These are phyloP conservation scores for Fundulus diaphanus DNA, from an alignment of 2,797 vertebrate genomes.

Conservation along the genomic window DNA sequence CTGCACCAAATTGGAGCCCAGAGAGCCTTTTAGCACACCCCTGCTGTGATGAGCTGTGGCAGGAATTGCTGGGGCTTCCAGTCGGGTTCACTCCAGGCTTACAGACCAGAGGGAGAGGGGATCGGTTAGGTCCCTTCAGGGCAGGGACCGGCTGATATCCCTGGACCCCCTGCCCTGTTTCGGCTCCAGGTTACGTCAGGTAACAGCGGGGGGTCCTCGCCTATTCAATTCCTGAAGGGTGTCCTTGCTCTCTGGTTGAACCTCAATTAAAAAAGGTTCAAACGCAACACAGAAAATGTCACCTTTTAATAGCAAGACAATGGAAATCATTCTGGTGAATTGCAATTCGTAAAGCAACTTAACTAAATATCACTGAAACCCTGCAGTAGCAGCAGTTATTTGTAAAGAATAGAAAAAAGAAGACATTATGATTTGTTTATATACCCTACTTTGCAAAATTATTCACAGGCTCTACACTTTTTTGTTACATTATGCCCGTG, in stretches of 20 bases:
- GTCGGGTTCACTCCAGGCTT: constrained; percentile 60
- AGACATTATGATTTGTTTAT: neutral
- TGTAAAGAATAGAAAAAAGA: neutral
- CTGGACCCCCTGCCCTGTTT: constrained; percentile 75
- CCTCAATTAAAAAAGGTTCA: constrained; percentile 59
- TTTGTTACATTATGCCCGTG: neutral
- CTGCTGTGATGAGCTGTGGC: constrained; percentile 67
- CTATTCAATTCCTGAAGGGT: constrained; percentile 36
- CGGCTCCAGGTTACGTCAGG: constrained; percentile 67
- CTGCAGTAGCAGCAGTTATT: neutral
- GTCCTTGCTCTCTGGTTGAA: constrained; percentile 60
- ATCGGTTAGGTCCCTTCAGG: constrained; percentile 51
- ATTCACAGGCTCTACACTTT: neutral
- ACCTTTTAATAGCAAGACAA: constrained; percentile 25
- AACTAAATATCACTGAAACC: constrained; percentile 4
- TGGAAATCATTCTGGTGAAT: constrained; percentile 3
- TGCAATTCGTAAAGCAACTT: neutral
- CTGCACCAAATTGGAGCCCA: constrained; percentile 65
- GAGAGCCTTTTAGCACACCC: constrained; percentile 64
- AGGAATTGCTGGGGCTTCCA: constrained; percentile 42
- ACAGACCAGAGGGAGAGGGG: constrained; percentile 30
- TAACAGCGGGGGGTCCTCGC: constrained; percentile 56
- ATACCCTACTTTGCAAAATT: neutral
- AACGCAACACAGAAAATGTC: constrained; percentile 36
- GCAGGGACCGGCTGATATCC: constrained; percentile 56